Evolutionary conservation across 1,140 invertebrate genomes (phyloP), one percentile per base, ranked within the genome.

Genomic region (Formica exsecta): DNA sequence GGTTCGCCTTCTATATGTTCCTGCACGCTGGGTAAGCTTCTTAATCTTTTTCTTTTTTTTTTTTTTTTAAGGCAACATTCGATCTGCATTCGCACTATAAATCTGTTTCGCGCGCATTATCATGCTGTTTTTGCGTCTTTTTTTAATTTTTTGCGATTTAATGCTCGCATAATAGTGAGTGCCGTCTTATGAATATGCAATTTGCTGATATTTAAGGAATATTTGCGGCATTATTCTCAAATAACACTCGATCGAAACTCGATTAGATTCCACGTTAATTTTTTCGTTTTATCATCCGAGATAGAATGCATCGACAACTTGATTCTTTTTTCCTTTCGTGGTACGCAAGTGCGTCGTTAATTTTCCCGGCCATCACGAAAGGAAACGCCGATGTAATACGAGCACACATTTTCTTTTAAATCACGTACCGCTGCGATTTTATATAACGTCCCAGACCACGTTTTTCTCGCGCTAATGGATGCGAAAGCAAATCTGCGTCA

Each of bases 1-100:
- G 98, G 92, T 99, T 99, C 95, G 95, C 99, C 86, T 97, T 98
- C 89, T 99, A 99, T 96, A 99, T 98, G 97, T 97, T 99, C 85
- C 96, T 99, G 90, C 99, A 99, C 95, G 98, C 98, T 22, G 98
- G 98, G 96, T 98, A 96, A 96, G 97, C 95, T 29, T 16, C 11
- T 2, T 70, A 11, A 54, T 51, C 25, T 59, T 83, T 22, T 64
- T 29, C 25, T 29, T 44, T 66, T 66, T 22, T 7, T 44, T 22
- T 59, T 48, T n/a, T 25, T 61, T 73, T 2, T 38, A 64, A 7
- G 22, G 68, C 36, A 32, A 22, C 29, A 41, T 41, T 29, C 19
- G 54, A 62, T 75, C 22, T 32, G 16, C 65, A 32, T 51, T 64
- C 11, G 1, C 16, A 22, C 6, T 36, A 32, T 75, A 61, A 61